Evolutionary conservation across 2,888 invertebrate genomes (phyloP), one percentile per base, ranked within the genome.

Genomic region (Diabrotica balteata): DNA sequence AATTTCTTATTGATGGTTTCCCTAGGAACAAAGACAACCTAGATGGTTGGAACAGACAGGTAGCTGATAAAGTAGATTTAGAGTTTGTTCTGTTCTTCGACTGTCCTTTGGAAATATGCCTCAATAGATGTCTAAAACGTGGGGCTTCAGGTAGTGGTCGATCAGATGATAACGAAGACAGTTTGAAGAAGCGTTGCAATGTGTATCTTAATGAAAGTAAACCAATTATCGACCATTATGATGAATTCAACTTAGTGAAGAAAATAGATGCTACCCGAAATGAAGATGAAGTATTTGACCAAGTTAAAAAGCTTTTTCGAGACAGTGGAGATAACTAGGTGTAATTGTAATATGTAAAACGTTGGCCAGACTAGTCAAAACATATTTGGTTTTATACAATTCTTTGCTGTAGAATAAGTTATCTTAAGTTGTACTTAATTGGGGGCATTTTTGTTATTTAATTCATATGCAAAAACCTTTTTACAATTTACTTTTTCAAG

Each of bases 1-100:
- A 91, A 66, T 99, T 98, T 83, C 88, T 99, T 7, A 92, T 99
- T 77, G 99, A 99, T 84, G 99, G 99, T 2, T 99, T 99, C 83
- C 99, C 99, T 10, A 89, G 99, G 42, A 99, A 99, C 84, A 90
- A 96, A 82, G 93, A 99, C 83, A 99, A 99, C 83, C 85, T 98
- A 70, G 92, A 96, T 60, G 99, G 99, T 7, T 99, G 99, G 99
- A 89, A 91, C 59, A 85, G 89, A 65, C 86, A 87, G 65, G 96
- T 99, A 94, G 86, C 89, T 0, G 91, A 91, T 42, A 96, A 96
- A 83, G 90, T 93, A 0, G 88, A 91, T 67, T 87, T 98, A 10
- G 88, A 93, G 72, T 96, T 95, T 81, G 95, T 98, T 4, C 85
- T 99, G 43, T 97, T 96, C 82, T 94, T 99, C 77, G 94, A 97